Percentiles rank a stretch among this genome's conserved stretches.
These are phyloP conservation scores for Cinclus cinclus DNA, from an alignment of 2,113 vertebrate species.

Conservation along the genomic window DNA sequence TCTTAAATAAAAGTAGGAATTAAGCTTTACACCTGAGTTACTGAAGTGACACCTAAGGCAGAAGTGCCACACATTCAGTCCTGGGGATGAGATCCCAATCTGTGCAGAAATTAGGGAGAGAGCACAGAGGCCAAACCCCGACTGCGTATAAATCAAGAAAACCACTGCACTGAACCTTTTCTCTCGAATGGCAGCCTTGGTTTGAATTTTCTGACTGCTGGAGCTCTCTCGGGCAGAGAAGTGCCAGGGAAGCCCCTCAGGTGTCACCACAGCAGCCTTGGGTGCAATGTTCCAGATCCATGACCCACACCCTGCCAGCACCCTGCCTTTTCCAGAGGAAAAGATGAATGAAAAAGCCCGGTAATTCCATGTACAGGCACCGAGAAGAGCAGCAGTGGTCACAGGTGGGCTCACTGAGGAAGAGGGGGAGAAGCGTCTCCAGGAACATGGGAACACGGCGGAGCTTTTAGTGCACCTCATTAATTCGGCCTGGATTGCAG, in stretches of 20 bases:
- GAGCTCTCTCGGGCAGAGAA: background rate
- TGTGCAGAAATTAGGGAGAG: background rate
- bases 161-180: background rate
- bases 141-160: background rate
- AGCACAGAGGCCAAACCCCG: rapidly evolving
- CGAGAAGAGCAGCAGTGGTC: background rate
- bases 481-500: conserved; percentile 44
- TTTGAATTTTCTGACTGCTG: background rate
- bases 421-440: background rate
- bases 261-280: background rate
- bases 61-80: background rate
- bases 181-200: background rate
- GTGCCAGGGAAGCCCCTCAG: background rate
- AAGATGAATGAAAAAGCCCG: background rate
- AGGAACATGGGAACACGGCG: background rate
- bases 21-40: background rate
- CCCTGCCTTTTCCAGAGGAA: rapidly evolving
- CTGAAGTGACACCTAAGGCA: background rate
- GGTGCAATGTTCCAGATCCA: rapidly evolving
- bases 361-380: background rate
- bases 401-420: conserved; percentile 6
- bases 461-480: conserved; percentile 43
- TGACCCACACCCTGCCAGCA: background rate
- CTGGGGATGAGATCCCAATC: background rate
- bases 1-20: background rate